A percentile compares a stretch with the other conserved stretches of the same genome.
Conservation (phyloP, 35 echinoderm and acorn worm genomes). For the Holothuria glaberrima region DNA sequence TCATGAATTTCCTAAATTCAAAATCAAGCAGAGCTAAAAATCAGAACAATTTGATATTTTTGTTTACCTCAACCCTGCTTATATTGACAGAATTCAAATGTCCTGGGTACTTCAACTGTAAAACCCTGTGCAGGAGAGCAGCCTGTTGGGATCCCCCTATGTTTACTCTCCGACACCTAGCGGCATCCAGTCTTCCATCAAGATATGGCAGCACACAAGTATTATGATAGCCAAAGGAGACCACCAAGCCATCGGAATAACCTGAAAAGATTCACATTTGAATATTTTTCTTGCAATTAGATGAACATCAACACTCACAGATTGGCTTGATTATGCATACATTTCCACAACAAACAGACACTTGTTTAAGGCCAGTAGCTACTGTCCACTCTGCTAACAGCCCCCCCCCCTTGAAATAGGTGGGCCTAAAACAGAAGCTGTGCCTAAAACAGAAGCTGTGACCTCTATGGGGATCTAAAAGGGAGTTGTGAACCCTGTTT, state of each 20-base stretch:
- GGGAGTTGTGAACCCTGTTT: too few species aligned
- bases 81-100: constrained; percentile 87
- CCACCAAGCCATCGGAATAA: constrained; percentile 66
- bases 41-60: not conserved
- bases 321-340: too few species aligned
- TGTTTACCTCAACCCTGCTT: constrained; percentile 87
- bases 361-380: too few species aligned
- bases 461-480: too few species aligned
- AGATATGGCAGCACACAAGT: constrained; percentile 81
- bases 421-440: too few species aligned
- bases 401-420: too few species aligned
- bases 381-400: too few species aligned
- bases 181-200: constrained; percentile 71
- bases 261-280: constrained; percentile 24
- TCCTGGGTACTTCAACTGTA: constrained; percentile 92
- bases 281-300: too few species aligned
- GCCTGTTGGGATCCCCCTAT: constrained; percentile 74
- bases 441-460: too few species aligned
- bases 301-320: too few species aligned
- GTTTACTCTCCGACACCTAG: constrained; percentile 76
- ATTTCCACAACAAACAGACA: too few species aligned
- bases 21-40: not conserved
- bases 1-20: not conserved
- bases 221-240: constrained; percentile 91
- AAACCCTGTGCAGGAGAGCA: constrained; percentile 62